A percentile compares a stretch with the other conserved stretches of the same genome.
These are phyloP conservation scores for Erebia epiphron DNA, from an alignment of 2,888 invertebrate species.

Conservation along the genomic window DNA sequence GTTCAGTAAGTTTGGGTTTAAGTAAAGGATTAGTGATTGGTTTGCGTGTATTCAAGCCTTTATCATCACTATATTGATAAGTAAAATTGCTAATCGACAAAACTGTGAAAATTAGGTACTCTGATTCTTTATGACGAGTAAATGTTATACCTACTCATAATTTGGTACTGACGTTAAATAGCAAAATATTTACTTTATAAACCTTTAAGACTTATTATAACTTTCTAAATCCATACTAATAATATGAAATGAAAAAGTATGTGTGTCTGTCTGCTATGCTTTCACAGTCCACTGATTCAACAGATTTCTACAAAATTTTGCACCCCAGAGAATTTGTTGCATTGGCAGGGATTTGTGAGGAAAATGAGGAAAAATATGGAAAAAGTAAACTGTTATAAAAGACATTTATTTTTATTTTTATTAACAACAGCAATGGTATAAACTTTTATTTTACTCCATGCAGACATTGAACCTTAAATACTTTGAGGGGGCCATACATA, in stretches of 20 bases:
- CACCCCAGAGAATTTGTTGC: background rate
- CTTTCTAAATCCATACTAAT: too few species aligned
- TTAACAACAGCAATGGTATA: slow-evolving; percentile 69
- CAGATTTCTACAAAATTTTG: background rate
- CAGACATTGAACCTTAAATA: slow-evolving; percentile 22
- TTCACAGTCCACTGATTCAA: background rate
- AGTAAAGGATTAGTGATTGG: background rate
- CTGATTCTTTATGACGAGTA: too few species aligned
- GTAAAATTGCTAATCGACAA: too few species aligned
- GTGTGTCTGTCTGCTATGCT: too few species aligned
- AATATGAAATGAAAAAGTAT: too few species aligned
- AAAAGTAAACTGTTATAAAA: slow-evolving; percentile 45
- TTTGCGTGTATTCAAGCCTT: too few species aligned
- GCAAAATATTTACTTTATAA: background rate
- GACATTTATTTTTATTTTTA: slow-evolving; percentile 68
- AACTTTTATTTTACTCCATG: slow-evolving; percentile 46
- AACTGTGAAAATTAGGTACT: too few species aligned
- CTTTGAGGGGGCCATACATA: slow-evolving; percentile 26
- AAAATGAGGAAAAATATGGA: background rate
- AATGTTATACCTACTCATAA: too few species aligned
- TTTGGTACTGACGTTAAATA: too few species aligned
- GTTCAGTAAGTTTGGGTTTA: background rate
- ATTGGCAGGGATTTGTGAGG: background rate
- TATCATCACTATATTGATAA: too few species aligned
- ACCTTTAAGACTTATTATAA: background rate